Percentiles rank a stretch among this genome's conserved stretches.
These are phyloP conservation scores for Kryptolebias marmoratus DNA, from an alignment of 2,113 vertebrate species.

Conservation along the genomic window DNA sequence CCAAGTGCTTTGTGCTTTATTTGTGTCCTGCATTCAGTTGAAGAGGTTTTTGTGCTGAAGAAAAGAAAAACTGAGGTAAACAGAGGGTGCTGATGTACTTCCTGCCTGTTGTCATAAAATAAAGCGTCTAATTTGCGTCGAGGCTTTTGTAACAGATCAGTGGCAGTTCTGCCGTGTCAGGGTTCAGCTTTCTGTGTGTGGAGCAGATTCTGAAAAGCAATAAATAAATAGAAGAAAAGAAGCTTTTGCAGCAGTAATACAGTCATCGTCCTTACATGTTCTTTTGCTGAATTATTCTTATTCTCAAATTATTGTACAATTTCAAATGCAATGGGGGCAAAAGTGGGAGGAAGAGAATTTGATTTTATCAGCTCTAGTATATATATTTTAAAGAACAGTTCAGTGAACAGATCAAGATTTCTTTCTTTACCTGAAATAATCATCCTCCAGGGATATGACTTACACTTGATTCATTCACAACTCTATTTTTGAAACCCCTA, in stretches of 20 bases:
- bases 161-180: neutral
- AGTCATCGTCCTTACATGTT: too few relatives aligned
- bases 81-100: conserved; percentile 6
- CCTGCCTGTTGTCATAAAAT: neutral
- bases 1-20: neutral
- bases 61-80: conserved; percentile 1
- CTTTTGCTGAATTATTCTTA: too few relatives aligned
- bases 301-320: too few relatives aligned
- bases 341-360: too few relatives aligned
- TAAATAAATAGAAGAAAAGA: neutral
- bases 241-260: neutral
- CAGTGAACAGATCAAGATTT: too few relatives aligned
- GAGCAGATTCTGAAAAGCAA: conserved; percentile 13
- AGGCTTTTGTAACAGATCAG: conserved; percentile 9
- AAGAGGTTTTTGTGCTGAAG: neutral
- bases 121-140: conserved; percentile 21
- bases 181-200: conserved; percentile 12
- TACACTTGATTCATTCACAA: too few relatives aligned
- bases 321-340: too few relatives aligned
- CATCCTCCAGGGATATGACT: too few relatives aligned
- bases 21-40: neutral
- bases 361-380: too few relatives aligned
- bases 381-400: too few relatives aligned
- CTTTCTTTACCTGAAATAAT: too few relatives aligned
- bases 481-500: too few relatives aligned